Evolutionary conservation across 2,888 invertebrate genomes (phyloP), one percentile per base, ranked within the genome.

Genomic region (Pelosia muscerda): DNA sequence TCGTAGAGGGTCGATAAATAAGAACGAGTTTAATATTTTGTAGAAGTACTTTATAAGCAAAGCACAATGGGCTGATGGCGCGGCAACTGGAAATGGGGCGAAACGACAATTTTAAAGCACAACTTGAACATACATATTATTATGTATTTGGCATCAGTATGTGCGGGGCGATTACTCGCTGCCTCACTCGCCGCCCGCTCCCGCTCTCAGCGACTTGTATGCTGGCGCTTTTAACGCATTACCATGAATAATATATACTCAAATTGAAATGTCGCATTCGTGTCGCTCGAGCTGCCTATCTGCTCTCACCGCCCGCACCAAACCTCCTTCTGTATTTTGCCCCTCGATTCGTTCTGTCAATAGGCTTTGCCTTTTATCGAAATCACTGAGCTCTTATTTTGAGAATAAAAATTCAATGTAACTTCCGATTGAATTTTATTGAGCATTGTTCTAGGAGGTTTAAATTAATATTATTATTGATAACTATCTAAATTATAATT

Each of bases 181-280:
- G 83, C 85, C 86, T 65, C 69, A 68, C 72, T 68, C 80, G 72
- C 69, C 64, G 61, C 71, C 67, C 81, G 86, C 86, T 85, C 88
- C 81, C 86, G 84, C 82, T 84, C 86, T 80, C 85, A 90, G 88
- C 89, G 87, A 90, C 89, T 90, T 89, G 90, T 91, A 89, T 90
- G 92, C 87, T 86, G 84, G 89, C 88, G 93, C 94, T 95, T 94
- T 93, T 93, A 95, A 93, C 93, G 94, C 92, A 94, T 94, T 95
- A 94, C 93, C 93, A 91, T 95, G 94, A 94, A 94, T 95, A 94
- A 94, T 93, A 95, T 94, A 95, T 92, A 86, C 90, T 89, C 90
- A 94, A 94, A 95, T 94, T 95, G 95, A 94, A 94, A 94, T 92
- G 93, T 93, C 94, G 94, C 91, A 92, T 93, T 93, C 92, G 88